Evolutionary conservation across 2,888 invertebrate genomes (phyloP), one percentile per base, ranked within the genome.

Genomic region (Crematogaster levior): DNA sequence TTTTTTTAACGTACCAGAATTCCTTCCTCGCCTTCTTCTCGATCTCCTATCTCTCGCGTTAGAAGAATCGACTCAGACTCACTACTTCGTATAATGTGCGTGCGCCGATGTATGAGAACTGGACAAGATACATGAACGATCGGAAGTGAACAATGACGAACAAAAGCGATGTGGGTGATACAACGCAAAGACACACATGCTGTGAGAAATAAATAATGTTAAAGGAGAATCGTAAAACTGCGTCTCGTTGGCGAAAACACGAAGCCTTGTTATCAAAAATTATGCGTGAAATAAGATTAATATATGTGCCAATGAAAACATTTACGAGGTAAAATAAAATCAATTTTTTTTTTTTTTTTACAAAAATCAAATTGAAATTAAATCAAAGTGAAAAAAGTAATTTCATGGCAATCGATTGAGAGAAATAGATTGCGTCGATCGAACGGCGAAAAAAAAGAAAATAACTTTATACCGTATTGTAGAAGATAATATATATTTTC

Each of bases 401-500:
- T 40, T 21, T 40, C 10, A 30, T 43, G 40, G 4, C 15, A 27
- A 15, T 68, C 43, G 34, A 70, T 43, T 66, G 86, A 86, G 87
- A 88, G 89, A 88, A 86, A 89, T 80, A 82, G 84, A 89, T 87
- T 86, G 87, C 88, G 68, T 56, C 66, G 21, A 5, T 63, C 18
- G 30, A 61, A 68, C 21, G 48, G 58, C 80, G 75, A 83, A 84
- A 30, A 77, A 89, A 89, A 89, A 79, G 84, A 86, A 82, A 84
- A 82, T 82, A 70, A 85, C 80, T 46, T 89, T 63, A 89, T 88
- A 89, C 88, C 61, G 82, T 88, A 75, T 87, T 89, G 88, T 89
- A 89, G 89, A 89, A 89, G 89, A 89, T 89, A 89, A 90, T 88
- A 89, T 89, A 89, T 90, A 89, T 90, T 89, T 90, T 81, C 88